Evolutionary conservation across 2,113 vertebrate species (phyloP).

Genomic region (Bucco capensis): DNA sequence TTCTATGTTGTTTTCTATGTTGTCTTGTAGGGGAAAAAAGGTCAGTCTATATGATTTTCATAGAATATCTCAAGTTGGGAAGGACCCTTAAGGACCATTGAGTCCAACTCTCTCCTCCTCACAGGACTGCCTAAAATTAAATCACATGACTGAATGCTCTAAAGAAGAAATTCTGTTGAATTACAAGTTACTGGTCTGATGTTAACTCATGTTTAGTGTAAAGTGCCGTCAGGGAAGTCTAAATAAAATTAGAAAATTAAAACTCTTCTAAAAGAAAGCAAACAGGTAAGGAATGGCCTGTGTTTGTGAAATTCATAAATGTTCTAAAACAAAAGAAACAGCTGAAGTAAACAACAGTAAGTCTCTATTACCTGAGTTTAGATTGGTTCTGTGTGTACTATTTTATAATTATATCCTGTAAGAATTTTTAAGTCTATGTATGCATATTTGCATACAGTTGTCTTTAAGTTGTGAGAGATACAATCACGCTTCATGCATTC

Average conservation of each 20-base stretch:
- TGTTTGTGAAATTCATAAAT: fast-evolving
- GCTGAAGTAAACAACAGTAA: neutral
- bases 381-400: neutral
- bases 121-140: neutral
- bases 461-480: neutral
- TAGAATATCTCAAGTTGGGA: neutral
- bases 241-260: neutral
- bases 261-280: neutral
- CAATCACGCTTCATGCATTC: neutral
- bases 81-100: fast-evolving
- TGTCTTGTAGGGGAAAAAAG: neutral
- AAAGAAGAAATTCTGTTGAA: neutral
- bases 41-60: neutral
- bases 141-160: neutral
- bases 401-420: neutral
- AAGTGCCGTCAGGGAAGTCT: neutral
- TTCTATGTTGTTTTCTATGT: neutral
- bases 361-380: neutral
- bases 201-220: neutral
- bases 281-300: neutral
- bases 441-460: neutral
- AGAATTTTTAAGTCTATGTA: neutral
- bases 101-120: neutral
- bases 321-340: neutral
- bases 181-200: neutral